A percentile compares a stretch with the other conserved stretches of the same genome.
Conservation (phyloP, 2,888 invertebrate species). For the Dexiosoma caninum region DNA sequence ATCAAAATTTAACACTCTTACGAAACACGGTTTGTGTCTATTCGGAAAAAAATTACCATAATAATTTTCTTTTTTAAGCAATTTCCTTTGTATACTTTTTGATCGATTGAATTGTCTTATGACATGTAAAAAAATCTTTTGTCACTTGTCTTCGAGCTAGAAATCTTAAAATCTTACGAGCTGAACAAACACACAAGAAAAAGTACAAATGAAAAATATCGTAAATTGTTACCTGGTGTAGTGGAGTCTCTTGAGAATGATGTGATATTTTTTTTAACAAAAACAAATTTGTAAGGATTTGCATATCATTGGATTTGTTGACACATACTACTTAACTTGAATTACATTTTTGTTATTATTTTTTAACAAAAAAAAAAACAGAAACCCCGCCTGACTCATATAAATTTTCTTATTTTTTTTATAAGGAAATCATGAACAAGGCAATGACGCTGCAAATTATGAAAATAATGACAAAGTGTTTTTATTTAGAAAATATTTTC, state of each 20-base stretch:
- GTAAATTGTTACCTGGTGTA: constrained; percentile 34
- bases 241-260: background rate
- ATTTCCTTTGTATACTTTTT: background rate
- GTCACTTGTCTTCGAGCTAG: constrained; percentile 23
- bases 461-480: constrained; percentile 35
- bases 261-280: constrained; percentile 52
- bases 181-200: too few relatives aligned
- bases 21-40: too few relatives aligned
- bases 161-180: background rate
- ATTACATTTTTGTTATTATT: constrained; percentile 4
- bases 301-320: constrained; percentile 58
- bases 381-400: background rate
- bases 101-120: constrained; percentile 57
- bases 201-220: background rate
- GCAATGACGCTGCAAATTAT: constrained; percentile 5
- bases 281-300: constrained; percentile 62
- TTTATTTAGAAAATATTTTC: constrained; percentile 32
- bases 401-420: background rate
- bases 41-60: too few relatives aligned
- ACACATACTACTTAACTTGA: constrained; percentile 41
- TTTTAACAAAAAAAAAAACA: background rate
- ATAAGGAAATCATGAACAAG: constrained; percentile 8
- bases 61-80: background rate
- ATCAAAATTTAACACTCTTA: background rate
- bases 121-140: constrained; percentile 57